Conservation (phyloP, 2,113 vertebrate genomes). For the Austrofundulus limnaeus region DNA sequence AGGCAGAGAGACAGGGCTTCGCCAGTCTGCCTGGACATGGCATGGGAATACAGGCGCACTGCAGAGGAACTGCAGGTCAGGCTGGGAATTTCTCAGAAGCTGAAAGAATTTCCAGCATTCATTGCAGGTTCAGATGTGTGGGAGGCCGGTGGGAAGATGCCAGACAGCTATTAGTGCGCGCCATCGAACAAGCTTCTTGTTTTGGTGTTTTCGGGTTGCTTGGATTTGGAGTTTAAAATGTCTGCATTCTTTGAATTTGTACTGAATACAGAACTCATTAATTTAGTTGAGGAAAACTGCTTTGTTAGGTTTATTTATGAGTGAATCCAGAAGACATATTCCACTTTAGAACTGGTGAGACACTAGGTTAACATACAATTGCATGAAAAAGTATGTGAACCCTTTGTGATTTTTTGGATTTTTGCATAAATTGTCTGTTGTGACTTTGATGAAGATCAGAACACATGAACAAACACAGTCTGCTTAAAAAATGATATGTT, state of each 20-base stretch:
- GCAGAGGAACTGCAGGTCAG: slow-evolving; percentile 47
- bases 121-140: slow-evolving; percentile 26
- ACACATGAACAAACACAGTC: too few relatives aligned
- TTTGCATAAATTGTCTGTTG: too few relatives aligned
- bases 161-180: background rate
- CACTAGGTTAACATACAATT: too few relatives aligned
- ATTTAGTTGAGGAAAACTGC: too few relatives aligned
- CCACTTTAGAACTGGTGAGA: too few relatives aligned
- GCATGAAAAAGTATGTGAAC: too few relatives aligned
- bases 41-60: slow-evolving; percentile 53
- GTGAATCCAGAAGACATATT: too few relatives aligned
- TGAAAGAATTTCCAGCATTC: slow-evolving; percentile 52
- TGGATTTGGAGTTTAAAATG: background rate
- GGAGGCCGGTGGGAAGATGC: slow-evolving; percentile 29
- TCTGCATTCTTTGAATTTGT: background rate
- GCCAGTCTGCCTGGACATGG: slow-evolving; percentile 12
- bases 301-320: too few relatives aligned
- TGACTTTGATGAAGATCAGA: too few relatives aligned
- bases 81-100: slow-evolving; percentile 57
- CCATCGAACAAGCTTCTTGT: background rate
- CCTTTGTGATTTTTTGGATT: too few relatives aligned
- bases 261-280: too few relatives aligned
- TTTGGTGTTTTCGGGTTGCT: background rate
- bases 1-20: slow-evolving; percentile 2
- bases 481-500: too few relatives aligned